Conservation (phyloP, 2,797 vertebrate genomes). For the Neoniphon sammara region DNA sequence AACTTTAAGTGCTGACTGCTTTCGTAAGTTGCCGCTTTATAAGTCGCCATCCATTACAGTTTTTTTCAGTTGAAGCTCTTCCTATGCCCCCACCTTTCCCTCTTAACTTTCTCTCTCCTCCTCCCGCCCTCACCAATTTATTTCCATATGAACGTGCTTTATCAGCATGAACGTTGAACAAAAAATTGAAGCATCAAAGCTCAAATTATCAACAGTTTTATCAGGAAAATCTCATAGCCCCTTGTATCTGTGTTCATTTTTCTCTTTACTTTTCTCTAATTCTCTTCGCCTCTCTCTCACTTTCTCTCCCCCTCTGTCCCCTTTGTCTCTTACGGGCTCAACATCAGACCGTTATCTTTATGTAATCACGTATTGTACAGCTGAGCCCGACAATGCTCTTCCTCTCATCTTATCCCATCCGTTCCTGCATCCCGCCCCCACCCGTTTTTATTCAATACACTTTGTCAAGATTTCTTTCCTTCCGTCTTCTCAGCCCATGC, state of each 20-base stretch:
- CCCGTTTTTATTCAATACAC: conserved; percentile 50
- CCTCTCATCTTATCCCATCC: conserved; percentile 47
- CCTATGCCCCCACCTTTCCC: conserved; percentile 3
- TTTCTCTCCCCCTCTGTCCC: conserved; percentile 39
- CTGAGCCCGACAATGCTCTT: conserved; percentile 64
- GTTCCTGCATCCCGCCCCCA: conserved; percentile 20
- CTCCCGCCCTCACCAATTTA: background rate
- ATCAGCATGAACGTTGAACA: conserved; percentile 1
- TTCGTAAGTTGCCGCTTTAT: no score
- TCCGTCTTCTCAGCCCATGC: conserved; percentile 16
- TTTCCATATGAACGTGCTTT: conserved; percentile 25
- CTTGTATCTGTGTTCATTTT: conserved; percentile 40
- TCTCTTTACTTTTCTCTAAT: no score
- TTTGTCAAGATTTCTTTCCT: conserved; percentile 25
- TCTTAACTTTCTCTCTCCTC: background rate
- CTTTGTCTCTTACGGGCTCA: conserved; percentile 49
- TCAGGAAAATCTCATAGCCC: conserved; percentile 25
- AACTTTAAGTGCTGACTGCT: no score
- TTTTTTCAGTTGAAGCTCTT: no score
- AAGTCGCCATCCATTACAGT: no score
- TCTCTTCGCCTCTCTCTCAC: conserved; percentile 33
- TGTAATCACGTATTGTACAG: conserved; percentile 75
- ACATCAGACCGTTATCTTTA: conserved; percentile 75
- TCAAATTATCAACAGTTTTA: conserved; percentile 16
- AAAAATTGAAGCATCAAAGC: conserved; percentile 14